These are phyloP conservation scores for Bradysia coprophila DNA, from an alignment of 1,140 invertebrate genomes.

Conservation along the genomic window DNA sequence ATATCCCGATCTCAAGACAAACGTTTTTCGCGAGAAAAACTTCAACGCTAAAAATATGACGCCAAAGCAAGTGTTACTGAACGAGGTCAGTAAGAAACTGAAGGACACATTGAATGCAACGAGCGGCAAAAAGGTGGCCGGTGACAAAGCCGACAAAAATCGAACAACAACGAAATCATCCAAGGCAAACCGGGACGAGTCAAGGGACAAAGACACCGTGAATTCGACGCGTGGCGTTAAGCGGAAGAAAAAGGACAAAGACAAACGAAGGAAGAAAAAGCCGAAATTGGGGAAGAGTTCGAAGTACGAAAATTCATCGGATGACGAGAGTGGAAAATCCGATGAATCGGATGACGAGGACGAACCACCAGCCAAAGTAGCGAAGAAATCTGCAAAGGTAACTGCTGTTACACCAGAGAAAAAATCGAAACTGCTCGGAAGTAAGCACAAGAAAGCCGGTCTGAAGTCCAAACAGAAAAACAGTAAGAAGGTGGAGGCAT, in stretches of 20 bases:
- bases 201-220: slow-evolving; percentile 3
- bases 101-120: neutral
- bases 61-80: slow-evolving; percentile 10
- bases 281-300: slow-evolving; percentile 22
- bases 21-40: slow-evolving; percentile 21
- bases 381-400: slow-evolving; percentile 25
- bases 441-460: too few species aligned
- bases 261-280: slow-evolving; percentile 23
- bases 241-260: slow-evolving; percentile 20
- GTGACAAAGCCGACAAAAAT: too few species aligned
- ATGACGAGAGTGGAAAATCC: slow-evolving; percentile 2
- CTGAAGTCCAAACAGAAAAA: slow-evolving; percentile 7
- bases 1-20: slow-evolving; percentile 33
- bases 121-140: slow-evolving; percentile 3
- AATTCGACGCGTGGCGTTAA: slow-evolving; percentile 11
- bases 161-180: slow-evolving; percentile 4
- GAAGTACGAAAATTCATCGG: slow-evolving; percentile 9
- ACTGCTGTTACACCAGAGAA: too few species aligned
- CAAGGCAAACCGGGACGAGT: slow-evolving; percentile 5
- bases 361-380: slow-evolving; percentile 22
- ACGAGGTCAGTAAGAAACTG: slow-evolving; percentile 3
- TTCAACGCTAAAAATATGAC: slow-evolving; percentile 8
- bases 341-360: slow-evolving; percentile 1
- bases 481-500: slow-evolving; percentile 7
- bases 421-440: slow-evolving; percentile 13